These are phyloP conservation scores for Habrosyne pyritoides DNA, from an alignment of 2,888 invertebrate species.

Conservation along the genomic window DNA sequence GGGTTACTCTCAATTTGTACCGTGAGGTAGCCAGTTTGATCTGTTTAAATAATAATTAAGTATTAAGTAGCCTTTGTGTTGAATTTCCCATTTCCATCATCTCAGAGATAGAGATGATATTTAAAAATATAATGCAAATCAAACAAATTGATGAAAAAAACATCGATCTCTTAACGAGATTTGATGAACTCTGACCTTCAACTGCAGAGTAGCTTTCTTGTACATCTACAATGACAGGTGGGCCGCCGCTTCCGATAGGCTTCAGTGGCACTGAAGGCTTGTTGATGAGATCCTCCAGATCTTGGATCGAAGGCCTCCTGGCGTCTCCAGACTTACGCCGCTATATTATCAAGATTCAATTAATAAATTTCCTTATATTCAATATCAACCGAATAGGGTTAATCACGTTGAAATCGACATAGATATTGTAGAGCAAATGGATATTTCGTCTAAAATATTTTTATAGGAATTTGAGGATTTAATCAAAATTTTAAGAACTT, in stretches of 20 bases:
- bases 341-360: constrained; percentile 57
- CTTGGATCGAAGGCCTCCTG: constrained; percentile 94
- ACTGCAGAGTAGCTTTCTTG: constrained; percentile 98
- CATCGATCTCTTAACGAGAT: background rate
- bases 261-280: constrained; percentile 95
- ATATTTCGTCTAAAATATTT: constrained; percentile 1
- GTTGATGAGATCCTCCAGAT: constrained; percentile 95
- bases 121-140: background rate
- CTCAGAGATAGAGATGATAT: no score
- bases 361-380: constrained; percentile 25
- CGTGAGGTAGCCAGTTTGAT: constrained; percentile 96
- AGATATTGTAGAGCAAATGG: constrained; percentile 18
- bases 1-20: constrained; percentile 97
- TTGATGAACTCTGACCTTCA: constrained; percentile 88
- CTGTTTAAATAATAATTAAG: constrained; percentile 70
- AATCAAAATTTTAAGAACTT: no score
- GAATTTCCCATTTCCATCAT: no score
- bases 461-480: background rate
- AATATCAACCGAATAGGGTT: constrained; percentile 32
- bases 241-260: constrained; percentile 90
- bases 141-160: no score
- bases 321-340: constrained; percentile 96
- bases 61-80: background rate
- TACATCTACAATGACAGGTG: constrained; percentile 95
- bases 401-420: constrained; percentile 55